A percentile compares a stretch with the other conserved stretches of the same genome.
phyloP scores from a whole-genome alignment of 2,113 vertebrate species.

The Eidolon helvum region DNA sequence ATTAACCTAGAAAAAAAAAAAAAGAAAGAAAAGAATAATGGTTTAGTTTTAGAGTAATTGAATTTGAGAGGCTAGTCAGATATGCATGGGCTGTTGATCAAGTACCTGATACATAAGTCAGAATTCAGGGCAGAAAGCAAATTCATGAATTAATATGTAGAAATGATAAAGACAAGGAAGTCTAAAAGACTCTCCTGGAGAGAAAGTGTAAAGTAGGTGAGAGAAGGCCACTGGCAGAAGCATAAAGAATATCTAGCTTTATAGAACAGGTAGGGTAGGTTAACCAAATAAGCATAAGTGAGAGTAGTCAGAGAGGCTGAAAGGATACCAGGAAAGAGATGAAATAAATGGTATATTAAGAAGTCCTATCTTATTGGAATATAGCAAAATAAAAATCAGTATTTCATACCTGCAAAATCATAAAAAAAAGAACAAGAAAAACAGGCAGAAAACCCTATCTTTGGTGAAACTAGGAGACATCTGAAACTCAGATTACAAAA shows the following conservation, averaged over 20 bases:
- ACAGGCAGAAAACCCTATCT: background rate
- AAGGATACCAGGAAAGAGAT: background rate
- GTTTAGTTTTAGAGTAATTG: background rate
- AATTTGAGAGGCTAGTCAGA: background rate
- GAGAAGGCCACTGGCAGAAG: background rate
- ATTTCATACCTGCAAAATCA: background rate
- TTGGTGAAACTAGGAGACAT: constrained; percentile 18
- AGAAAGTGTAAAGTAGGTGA: background rate
- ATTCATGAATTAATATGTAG: background rate
- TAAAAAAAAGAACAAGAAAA: background rate
- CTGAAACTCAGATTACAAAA: background rate
- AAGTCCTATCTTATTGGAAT: background rate
- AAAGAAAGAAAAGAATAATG: background rate
- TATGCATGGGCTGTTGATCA: background rate
- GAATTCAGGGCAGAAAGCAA: background rate
- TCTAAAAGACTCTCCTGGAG: background rate
- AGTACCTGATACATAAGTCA: background rate
- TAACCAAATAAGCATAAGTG: background rate
- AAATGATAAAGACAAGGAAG: background rate
- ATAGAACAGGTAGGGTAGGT: background rate
- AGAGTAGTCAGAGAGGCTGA: background rate
- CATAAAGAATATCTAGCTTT: background rate
- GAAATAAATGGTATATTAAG: background rate
- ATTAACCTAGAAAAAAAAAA: background rate
- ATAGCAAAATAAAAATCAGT: background rate